phyloP scores from a whole-genome alignment of 2,113 vertebrate species.

The Cebus imitator region DNA sequence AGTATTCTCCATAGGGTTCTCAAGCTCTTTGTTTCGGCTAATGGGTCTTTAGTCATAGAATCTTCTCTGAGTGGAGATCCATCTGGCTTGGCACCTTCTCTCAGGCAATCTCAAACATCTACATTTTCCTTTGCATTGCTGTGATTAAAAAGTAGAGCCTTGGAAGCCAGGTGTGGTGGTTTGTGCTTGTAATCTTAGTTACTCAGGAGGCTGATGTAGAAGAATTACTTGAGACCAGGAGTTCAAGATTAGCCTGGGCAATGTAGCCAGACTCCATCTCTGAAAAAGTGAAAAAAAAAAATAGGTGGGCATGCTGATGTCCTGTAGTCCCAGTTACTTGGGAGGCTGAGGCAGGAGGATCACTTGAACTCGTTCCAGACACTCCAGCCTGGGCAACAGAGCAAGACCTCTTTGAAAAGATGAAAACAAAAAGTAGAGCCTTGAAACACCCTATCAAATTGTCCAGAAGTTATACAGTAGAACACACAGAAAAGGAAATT shows the following conservation, averaged over 20 bases:
- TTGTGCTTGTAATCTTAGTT: not conserved
- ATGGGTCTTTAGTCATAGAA: not conserved
- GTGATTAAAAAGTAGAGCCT: not conserved
- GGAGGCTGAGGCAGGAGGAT: not conserved
- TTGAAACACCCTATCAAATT: not conserved
- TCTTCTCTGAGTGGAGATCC: not conserved
- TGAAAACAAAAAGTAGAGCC: not conserved
- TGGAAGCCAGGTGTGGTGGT: not conserved
- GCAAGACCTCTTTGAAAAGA: not conserved
- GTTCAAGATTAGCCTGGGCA: not conserved
- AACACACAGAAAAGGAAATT: not conserved
- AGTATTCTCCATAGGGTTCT: not conserved
- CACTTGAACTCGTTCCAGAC: not conserved
- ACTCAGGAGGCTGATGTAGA: not conserved
- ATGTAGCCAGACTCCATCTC: not conserved
- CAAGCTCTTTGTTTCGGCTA: not conserved
- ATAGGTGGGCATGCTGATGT: not conserved
- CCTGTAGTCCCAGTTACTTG: not conserved
- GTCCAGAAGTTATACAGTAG: not conserved
- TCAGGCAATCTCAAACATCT: not conserved
- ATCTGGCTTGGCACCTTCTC: not conserved
- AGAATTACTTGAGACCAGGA: not conserved
- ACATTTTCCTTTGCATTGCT: not conserved
- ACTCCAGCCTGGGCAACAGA: not conserved
- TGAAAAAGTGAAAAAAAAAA: not conserved